A percentile compares a stretch with the other conserved stretches of the same genome.
Conservation (phyloP, 2,888 invertebrate genomes). For the Palloptera scutellata region DNA sequence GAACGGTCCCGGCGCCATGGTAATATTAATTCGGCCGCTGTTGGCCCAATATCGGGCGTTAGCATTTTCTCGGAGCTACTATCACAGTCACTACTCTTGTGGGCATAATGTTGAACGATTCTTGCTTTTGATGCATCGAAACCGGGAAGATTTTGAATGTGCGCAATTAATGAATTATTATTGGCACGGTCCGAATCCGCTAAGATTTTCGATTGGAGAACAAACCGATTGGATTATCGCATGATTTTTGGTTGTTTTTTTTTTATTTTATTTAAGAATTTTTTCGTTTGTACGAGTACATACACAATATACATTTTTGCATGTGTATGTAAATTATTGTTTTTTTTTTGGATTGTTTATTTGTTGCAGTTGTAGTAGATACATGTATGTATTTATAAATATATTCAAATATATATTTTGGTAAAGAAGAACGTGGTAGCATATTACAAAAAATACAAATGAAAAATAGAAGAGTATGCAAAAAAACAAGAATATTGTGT, state of each 20-base stretch:
- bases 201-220: constrained; percentile 35
- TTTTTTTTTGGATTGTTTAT: constrained; percentile 17
- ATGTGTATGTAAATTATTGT: constrained; percentile 17
- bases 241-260: constrained; percentile 5
- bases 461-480: constrained; percentile 31
- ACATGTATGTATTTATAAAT: neutral
- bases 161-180: constrained; percentile 75
- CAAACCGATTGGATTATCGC: too few relatives aligned
- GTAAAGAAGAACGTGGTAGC: constrained; percentile 13
- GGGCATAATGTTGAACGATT: constrained; percentile 73
- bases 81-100: constrained; percentile 39
- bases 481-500: constrained; percentile 27
- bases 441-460: constrained; percentile 16
- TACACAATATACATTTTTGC: constrained; percentile 5
- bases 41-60: constrained; percentile 71
- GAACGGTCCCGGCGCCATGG: constrained; percentile 85
- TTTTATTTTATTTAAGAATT: constrained; percentile 13
- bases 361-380: neutral
- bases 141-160: constrained; percentile 74
- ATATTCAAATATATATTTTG: neutral
- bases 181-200: constrained; percentile 68
- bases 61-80: constrained; percentile 57
- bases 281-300: constrained; percentile 6
- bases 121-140: constrained; percentile 76
- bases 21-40: constrained; percentile 81